Percentiles rank a stretch among this genome's conserved stretches.
These are phyloP conservation scores for Thalassoma bifasciatum DNA, from an alignment of 2,113 vertebrate genomes.

Conservation along the genomic window DNA sequence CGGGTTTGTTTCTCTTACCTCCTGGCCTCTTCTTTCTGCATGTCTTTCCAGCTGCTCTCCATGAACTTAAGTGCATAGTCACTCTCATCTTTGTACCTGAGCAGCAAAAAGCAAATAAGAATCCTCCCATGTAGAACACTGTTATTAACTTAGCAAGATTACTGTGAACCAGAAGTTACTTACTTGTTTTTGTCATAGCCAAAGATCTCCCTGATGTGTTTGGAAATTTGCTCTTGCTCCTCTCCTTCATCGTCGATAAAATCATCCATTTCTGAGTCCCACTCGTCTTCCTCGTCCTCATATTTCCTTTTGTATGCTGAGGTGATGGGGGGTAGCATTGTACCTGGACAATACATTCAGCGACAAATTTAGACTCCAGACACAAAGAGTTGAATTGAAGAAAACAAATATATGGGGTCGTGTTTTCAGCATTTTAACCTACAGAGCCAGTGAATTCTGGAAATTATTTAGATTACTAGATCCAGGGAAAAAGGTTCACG, in stretches of 20 bases:
- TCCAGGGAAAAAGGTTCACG: background rate
- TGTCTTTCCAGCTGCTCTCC: conserved; percentile 97
- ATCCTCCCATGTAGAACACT: background rate
- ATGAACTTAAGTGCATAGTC: conserved; percentile 98
- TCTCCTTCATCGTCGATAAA: conserved; percentile 97
- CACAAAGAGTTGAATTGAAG: background rate
- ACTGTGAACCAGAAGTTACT: background rate
- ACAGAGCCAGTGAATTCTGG: background rate
- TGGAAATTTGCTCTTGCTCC: conserved; percentile 92
- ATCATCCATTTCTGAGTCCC: conserved; percentile 98
- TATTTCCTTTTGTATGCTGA: conserved; percentile 84
- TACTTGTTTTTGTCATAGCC: conserved; percentile 93
- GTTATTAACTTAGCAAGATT: background rate
- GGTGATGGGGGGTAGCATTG: conserved; percentile 83
- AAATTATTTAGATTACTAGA: background rate
- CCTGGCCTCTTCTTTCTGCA: conserved; percentile 96
- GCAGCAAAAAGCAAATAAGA: background rate
- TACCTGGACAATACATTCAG: conserved; percentile 62
- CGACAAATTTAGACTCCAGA: accelerated
- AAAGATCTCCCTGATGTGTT: conserved; percentile 97
- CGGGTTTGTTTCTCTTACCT: conserved; percentile 82
- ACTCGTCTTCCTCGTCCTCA: conserved; percentile 91
- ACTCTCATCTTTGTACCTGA: conserved; percentile 96
- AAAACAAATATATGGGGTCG: too few relatives aligned
- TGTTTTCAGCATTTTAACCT: too few relatives aligned